Conservation (phyloP, 2,888 invertebrate genomes). For the Tanytarsus gracilentus region DNA sequence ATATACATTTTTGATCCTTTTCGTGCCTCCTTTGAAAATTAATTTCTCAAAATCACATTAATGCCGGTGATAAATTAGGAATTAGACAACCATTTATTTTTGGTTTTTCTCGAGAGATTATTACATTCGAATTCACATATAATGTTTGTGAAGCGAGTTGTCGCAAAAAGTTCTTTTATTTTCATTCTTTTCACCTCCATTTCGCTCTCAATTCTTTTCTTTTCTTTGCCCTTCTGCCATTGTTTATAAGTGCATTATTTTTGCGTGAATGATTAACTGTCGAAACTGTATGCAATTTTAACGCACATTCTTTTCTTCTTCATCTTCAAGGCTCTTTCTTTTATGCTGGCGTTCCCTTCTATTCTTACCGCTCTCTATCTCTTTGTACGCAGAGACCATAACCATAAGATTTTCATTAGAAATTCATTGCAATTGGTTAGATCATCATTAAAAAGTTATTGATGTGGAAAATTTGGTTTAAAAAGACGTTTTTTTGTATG, state of each 20-base stretch:
- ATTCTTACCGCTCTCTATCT: background rate
- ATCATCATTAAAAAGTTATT: constrained; percentile 6
- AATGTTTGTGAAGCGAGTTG: background rate
- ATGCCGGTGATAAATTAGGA: constrained; percentile 19
- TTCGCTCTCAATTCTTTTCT: background rate
- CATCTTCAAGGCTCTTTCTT: background rate
- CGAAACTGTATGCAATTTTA: constrained; percentile 14
- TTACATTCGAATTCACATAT: background rate
- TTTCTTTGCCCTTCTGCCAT: background rate
- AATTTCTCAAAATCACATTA: constrained; percentile 22
- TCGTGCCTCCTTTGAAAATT: constrained; percentile 18
- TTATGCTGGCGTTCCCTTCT: constrained; percentile 1
- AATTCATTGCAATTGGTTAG: constrained; percentile 2
- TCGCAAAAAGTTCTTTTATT: background rate
- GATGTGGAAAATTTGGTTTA: constrained; percentile 1
- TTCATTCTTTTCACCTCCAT: background rate
- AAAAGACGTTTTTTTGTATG: background rate
- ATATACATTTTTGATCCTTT: background rate
- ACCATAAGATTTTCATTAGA: constrained; percentile 4
- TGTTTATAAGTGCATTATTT: constrained; percentile 25
- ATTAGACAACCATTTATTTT: constrained; percentile 18
- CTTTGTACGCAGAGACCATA: too few species aligned
- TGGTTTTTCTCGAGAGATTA: constrained; percentile 11
- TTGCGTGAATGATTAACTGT: constrained; percentile 22
- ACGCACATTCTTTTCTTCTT: background rate